Evolutionary conservation across 2,797 vertebrate species (phyloP).

Genomic region (Sandelia bainsii): DNA sequence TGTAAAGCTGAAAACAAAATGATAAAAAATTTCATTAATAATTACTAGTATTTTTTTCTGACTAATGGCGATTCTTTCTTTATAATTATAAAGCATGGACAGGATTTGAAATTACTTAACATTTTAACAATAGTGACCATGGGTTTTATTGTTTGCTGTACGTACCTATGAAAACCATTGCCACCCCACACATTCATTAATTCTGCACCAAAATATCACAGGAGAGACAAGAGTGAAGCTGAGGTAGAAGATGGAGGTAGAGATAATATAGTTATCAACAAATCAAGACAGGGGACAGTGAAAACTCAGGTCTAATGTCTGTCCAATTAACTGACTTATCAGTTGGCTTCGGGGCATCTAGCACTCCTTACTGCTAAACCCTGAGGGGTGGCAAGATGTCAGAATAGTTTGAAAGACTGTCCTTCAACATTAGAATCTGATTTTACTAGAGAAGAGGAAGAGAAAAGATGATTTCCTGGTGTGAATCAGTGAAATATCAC

Average conservation of each 20-base stretch:
- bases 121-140: too few species aligned
- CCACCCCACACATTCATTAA: conserved; percentile 32
- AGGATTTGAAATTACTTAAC: too few species aligned
- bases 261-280: conserved; percentile 42
- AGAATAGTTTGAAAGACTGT: conserved; percentile 17
- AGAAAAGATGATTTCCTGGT: conserved; percentile 1
- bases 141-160: too few species aligned
- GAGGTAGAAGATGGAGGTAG: conserved; percentile 22
- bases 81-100: too few species aligned
- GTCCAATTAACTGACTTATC: conserved; percentile 55
- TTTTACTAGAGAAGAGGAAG: neutral
- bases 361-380: conserved; percentile 28
- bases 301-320: conserved; percentile 43
- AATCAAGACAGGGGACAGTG: conserved; percentile 20
- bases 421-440: conserved; percentile 15
- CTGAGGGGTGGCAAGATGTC: conserved; percentile 34
- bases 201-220: conserved; percentile 20
- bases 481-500: neutral
- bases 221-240: neutral
- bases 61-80: too few species aligned
- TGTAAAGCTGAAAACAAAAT: too few species aligned
- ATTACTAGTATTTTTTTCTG: too few species aligned
- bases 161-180: conserved; percentile 1
- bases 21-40: too few species aligned
- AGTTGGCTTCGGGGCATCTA: conserved; percentile 34